Conservation (phyloP, 2,888 invertebrate genomes). For the Xylocampa areola region DNA sequence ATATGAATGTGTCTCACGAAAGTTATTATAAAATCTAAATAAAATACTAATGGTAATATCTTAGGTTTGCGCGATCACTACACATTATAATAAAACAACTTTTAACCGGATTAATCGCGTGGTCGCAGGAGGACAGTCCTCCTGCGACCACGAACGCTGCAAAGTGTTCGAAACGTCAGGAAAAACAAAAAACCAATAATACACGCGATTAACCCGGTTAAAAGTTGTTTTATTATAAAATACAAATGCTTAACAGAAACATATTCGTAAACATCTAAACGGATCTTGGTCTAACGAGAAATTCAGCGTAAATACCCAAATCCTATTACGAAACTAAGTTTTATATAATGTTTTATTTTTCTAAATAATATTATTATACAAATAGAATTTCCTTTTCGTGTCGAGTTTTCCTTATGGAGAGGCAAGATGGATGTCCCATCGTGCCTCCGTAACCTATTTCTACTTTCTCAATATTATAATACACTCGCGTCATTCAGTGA, state of each 20-base stretch:
- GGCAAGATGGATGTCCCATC: conserved; percentile 50
- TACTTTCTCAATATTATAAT: conserved; percentile 47
- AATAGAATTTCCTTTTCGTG: conserved; percentile 43
- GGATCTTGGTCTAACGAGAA: conserved; percentile 28
- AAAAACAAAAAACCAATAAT: too few relatives aligned
- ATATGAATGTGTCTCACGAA: too few relatives aligned
- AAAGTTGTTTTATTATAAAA: conserved; percentile 27
- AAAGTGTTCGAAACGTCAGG: too few relatives aligned
- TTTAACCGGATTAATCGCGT: too few relatives aligned
- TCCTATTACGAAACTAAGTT: conserved; percentile 36
- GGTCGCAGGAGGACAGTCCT: too few relatives aligned
- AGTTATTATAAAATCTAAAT: too few relatives aligned
- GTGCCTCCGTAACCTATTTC: conserved; percentile 28
- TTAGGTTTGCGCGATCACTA: too few relatives aligned
- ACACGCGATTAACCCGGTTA: too few relatives aligned
- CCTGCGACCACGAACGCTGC: too few relatives aligned
- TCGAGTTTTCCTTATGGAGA: conserved; percentile 50
- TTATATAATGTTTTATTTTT: conserved; percentile 31
- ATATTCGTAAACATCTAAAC: conserved; percentile 37
- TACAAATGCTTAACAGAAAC: conserved; percentile 36
- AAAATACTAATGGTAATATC: too few relatives aligned
- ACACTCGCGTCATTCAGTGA: conserved; percentile 25
- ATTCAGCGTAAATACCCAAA: conserved; percentile 41
- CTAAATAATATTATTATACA: conserved; percentile 37
- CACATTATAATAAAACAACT: too few relatives aligned